A percentile compares a stretch with the other conserved stretches of the same genome.
Evolutionary conservation across 2,888 invertebrate genomes (phyloP).

Genomic region (Pristionchus entomophagus): DNA sequence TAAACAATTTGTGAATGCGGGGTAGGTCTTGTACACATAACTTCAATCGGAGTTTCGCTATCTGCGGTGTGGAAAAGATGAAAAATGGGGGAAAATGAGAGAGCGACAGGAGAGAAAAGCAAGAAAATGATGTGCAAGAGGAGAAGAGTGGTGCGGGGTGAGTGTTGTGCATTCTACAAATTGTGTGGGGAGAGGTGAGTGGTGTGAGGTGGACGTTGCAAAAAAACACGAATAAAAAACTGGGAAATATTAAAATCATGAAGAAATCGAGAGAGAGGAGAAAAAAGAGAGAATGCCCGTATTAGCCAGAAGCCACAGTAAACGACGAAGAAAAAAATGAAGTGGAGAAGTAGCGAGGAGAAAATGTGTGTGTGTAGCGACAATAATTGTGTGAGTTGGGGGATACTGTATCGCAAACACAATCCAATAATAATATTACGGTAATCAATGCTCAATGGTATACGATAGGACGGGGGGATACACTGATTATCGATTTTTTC

Average conservation of each 20-base stretch:
- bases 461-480: not conserved
- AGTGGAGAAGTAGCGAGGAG: not conserved
- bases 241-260: too few species aligned
- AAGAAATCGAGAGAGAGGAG: not conserved
- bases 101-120: not conserved
- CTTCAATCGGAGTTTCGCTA: slow-evolving; percentile 25
- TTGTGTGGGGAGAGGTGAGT: not conserved
- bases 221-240: not conserved
- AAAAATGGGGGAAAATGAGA: not conserved
- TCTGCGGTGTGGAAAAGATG: not conserved
- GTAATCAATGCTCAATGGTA: slow-evolving; percentile 1
- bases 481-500: slow-evolving; percentile 20
- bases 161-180: slow-evolving; percentile 3
- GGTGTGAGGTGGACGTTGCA: slow-evolving; percentile 13
- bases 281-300: slow-evolving; percentile 44
- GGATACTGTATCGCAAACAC: not conserved
- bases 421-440: slow-evolving; percentile 10
- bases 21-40: slow-evolving; percentile 9
- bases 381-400: not conserved
- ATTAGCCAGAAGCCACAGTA: slow-evolving; percentile 42
- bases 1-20: slow-evolving; percentile 22
- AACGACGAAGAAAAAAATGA: slow-evolving; percentile 8
- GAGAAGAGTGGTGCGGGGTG: not conserved
- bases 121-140: not conserved
- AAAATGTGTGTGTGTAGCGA: not conserved